These are phyloP conservation scores for Catostylus mosaicus DNA, from an alignment of 30 jellyfish, hydroid and myxozoan species.

Conservation along the genomic window DNA sequence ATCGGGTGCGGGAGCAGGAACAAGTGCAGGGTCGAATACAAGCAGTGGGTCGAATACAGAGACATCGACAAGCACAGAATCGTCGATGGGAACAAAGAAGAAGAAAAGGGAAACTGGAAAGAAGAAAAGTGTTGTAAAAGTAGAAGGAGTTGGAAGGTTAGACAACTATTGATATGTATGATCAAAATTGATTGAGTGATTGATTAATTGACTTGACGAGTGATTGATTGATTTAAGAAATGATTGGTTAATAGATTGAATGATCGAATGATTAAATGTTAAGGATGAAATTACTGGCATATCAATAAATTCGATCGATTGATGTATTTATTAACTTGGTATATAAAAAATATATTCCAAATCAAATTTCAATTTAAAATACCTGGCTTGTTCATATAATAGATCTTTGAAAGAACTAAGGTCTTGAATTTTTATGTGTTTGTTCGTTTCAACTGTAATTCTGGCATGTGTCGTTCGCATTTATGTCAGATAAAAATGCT, in stretches of 20 bases:
- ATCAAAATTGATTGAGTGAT: neutral
- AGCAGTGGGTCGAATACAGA: constrained; percentile 86
- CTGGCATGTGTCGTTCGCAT: no score
- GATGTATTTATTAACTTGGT: no score
- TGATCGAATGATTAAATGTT: neutral
- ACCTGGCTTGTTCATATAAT: no score
- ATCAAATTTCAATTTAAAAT: no score
- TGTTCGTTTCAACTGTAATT: no score
- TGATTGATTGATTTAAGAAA: neutral
- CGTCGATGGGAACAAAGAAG: constrained; percentile 87
- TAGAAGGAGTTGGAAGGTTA: constrained; percentile 69
- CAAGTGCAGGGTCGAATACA: constrained; percentile 77
- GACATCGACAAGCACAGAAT: constrained; percentile 85
- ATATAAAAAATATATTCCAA: no score
- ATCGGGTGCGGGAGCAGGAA: constrained; percentile 82
- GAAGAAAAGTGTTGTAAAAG: constrained; percentile 42
- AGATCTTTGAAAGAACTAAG: no score
- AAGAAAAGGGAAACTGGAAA: constrained; percentile 50
- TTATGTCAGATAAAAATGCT: no score
- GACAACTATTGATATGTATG: neutral
- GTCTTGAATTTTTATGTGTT: no score
- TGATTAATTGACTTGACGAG: neutral
- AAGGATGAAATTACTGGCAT: no score
- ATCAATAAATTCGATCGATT: no score
- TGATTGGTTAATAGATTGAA: neutral